Base-by-base conservation (phyloP, 2,888 invertebrate genomes). In the Eupithecia insigniata region DNA sequence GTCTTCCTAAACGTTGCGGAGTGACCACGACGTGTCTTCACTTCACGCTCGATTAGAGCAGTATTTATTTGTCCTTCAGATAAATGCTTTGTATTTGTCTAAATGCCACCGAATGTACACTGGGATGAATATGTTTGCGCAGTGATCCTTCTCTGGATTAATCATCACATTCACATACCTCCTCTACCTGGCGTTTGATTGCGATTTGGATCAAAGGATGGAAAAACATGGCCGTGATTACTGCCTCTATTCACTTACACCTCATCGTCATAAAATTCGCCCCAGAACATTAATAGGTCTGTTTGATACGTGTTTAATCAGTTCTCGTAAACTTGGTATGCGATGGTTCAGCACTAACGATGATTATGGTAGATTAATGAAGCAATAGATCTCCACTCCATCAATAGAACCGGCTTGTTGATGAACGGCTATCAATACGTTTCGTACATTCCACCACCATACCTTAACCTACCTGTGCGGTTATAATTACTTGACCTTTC, bases 1-100 rank as follows among this genome's bases (percentile, higher is more conserved):
- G 83, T 89, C 87, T 87, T 85, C 85, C 80, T 88, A 91, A 90
- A 89, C 84, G 78, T 80, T 79, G 69, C 66, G 76, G 76, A 85
- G 83, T 81, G 81, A 85, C 85, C 85, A 79, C 83, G 79, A 81
- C 82, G 84, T 83, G 81, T 85, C 22, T 10, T 87, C 87, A 89
- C 22, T 39, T 39, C 85, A 87, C 83, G 84, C 84, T 85, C 81
- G 80, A 79, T 83, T 81, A 82, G 83, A 82, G 82, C 83, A 83
- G 85, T 81, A 83, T 88, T 88, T 87, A 83, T 85, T 85, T 85
- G 77, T 81, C 71, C 78, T 18, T 76, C 78, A 85, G 83, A 87
- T 83, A 88, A 88, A 88, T 87, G 83, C 79, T 82, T 61, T 18
- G 30, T 28, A 2, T n/a, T 8, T 18, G 61, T 32, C n/a, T 43